Percentiles rank a stretch among this genome's conserved stretches.
phyloP scores from a whole-genome alignment of 2,888 invertebrate species.

The Zaprionus obscuricornis region DNA sequence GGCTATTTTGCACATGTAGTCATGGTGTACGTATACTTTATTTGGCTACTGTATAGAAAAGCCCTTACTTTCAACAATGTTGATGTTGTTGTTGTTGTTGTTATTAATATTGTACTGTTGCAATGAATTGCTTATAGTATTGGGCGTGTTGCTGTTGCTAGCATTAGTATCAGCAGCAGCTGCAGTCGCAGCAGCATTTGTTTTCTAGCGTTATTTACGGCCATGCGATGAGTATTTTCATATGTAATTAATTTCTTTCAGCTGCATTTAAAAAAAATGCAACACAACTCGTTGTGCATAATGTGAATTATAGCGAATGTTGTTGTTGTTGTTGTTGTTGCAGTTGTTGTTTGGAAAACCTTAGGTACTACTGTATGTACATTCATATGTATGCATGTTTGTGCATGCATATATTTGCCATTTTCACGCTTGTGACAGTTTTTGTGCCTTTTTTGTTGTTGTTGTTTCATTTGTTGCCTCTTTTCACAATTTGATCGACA shows the following conservation, averaged over 20 bases:
- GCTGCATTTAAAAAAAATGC: conserved; percentile 45
- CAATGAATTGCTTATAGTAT: neutral
- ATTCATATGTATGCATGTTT: conserved; percentile 3
- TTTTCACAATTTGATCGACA: conserved; percentile 68
- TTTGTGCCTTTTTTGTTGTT: conserved; percentile 34
- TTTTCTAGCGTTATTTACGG: conserved; percentile 42
- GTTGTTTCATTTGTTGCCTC: conserved; percentile 38
- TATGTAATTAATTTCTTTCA: conserved; percentile 72
- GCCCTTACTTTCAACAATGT: conserved; percentile 3
- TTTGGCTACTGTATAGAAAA: too few relatives aligned
- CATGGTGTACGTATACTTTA: too few relatives aligned
- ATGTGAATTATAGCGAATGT: conserved; percentile 58
- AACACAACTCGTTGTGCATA: conserved; percentile 27
- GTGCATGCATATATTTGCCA: conserved; percentile 20
- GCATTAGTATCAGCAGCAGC: neutral
- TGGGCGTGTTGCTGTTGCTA: conserved; percentile 22
- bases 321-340: conserved; percentile 21
- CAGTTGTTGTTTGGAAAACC: conserved; percentile 47
- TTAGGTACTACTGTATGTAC: neutral
- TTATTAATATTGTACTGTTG: conserved; percentile 14
- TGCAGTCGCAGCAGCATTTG: conserved; percentile 2
- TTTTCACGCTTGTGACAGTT: conserved; percentile 63
- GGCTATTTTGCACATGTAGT: too few relatives aligned
- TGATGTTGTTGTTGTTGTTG: conserved; percentile 10
- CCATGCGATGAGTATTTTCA: conserved; percentile 61